phyloP scores from a whole-genome alignment of 2,113 vertebrate genomes.

The Galbula dea region DNA sequence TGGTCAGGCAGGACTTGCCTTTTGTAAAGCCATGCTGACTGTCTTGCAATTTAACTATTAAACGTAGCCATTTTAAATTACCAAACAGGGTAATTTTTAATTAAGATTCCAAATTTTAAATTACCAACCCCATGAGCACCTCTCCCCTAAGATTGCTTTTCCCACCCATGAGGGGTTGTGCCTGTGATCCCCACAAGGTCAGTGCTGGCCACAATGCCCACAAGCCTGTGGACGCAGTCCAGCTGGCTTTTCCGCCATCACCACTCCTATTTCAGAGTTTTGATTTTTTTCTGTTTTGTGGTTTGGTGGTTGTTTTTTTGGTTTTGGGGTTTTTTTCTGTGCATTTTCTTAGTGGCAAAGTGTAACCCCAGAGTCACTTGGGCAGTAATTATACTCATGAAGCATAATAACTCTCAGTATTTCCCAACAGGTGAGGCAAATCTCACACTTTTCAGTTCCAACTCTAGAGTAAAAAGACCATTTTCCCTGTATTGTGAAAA shows the following conservation, averaged over 20 bases:
- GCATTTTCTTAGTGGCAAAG: background rate
- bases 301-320: background rate
- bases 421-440: slow-evolving; percentile 19
- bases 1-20: no score
- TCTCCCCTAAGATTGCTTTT: background rate
- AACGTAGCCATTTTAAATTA: background rate
- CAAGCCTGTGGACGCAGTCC: accelerated
- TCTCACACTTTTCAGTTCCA: background rate
- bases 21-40: no score
- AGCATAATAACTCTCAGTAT: background rate
- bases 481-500: background rate
- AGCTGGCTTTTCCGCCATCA: accelerated
- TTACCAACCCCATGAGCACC: background rate
- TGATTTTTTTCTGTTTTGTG: background rate
- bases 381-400: slow-evolving; percentile 9
- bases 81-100: background rate
- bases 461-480: background rate
- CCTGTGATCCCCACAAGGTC: accelerated
- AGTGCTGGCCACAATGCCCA: accelerated
- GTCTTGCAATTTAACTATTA: background rate
- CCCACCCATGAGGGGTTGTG: accelerated
- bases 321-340: background rate
- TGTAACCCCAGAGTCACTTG: background rate
- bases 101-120: background rate
- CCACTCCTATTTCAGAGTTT: no score